Evolutionary conservation across 2,888 invertebrate species (phyloP).

Genomic region (Spilosoma lubricipeda): DNA sequence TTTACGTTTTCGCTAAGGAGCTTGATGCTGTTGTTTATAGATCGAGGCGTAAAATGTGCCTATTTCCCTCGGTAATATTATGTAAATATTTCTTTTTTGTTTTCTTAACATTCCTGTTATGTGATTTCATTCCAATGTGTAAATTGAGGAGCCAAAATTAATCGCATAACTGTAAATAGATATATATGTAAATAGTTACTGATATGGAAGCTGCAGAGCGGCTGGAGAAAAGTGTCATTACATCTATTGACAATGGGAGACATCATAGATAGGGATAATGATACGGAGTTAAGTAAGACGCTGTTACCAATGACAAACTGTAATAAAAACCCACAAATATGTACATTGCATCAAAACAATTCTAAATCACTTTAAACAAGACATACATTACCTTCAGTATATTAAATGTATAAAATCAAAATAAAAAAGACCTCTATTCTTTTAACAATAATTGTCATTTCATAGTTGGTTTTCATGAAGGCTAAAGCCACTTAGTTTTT

Average conservation of each 20-base stretch:
- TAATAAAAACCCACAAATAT: slow-evolving; percentile 54
- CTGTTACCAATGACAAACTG: slow-evolving; percentile 74
- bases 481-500: slow-evolving; percentile 43
- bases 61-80: slow-evolving; percentile 57
- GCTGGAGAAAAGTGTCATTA: slow-evolving; percentile 64
- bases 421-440: slow-evolving; percentile 27
- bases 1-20: slow-evolving; percentile 66
- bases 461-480: slow-evolving; percentile 37
- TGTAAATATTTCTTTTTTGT: slow-evolving; percentile 76
- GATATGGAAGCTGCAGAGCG: slow-evolving; percentile 80
- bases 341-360: slow-evolving; percentile 48
- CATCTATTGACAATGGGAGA: slow-evolving; percentile 60
- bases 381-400: slow-evolving; percentile 53
- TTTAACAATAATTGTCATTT: slow-evolving; percentile 27
- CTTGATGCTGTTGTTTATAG: slow-evolving; percentile 76
- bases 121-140: slow-evolving; percentile 80
- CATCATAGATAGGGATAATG: slow-evolving; percentile 67
- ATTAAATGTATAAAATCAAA: slow-evolving; percentile 54
- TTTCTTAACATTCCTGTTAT: slow-evolving; percentile 82
- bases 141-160: slow-evolving; percentile 75
- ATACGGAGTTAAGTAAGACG: slow-evolving; percentile 62
- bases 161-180: slow-evolving; percentile 82
- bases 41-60: slow-evolving; percentile 51
- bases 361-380: slow-evolving; percentile 44
- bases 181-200: slow-evolving; percentile 80